Evolutionary conservation across 2,888 invertebrate species (phyloP).

Genomic region (Aquatica leii): DNA sequence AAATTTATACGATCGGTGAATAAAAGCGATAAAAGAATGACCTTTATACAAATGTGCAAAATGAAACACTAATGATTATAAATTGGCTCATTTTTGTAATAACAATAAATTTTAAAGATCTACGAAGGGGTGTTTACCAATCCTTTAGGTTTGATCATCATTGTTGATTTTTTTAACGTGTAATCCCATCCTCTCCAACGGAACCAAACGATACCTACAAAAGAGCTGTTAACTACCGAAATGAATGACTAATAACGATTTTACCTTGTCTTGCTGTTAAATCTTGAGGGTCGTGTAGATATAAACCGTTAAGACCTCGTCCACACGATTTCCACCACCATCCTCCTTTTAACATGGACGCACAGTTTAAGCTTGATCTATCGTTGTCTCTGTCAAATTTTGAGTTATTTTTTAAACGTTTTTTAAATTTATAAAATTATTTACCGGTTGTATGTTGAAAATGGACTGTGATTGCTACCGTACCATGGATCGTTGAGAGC

Average conservation of each 20-base stretch:
- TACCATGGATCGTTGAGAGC: conserved; percentile 94
- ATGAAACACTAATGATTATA: conserved; percentile 49
- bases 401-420: conserved; percentile 75
- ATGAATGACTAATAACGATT: neutral
- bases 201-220: conserved; percentile 89
- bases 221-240: neutral
- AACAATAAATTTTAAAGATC: conserved; percentile 6
- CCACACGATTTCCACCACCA: conserved; percentile 98
- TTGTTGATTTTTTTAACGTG: conserved; percentile 85
- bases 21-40: conserved; percentile 26
- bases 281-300: conserved; percentile 89
- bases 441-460: conserved; percentile 90
- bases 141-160: conserved; percentile 91
- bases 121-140: conserved; percentile 47
- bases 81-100: conserved; percentile 48
- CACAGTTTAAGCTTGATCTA: conserved; percentile 88
- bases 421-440: conserved; percentile 66
- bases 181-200: conserved; percentile 96
- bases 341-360: conserved; percentile 92
- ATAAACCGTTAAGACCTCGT: conserved; percentile 87
- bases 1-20: conserved; percentile 13
- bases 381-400: conserved; percentile 79
- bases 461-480: conserved; percentile 91
- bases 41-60: conserved; percentile 35
- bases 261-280: conserved; percentile 87